Percentiles rank a stretch among this genome's conserved stretches.
Evolutionary conservation across 2,888 invertebrate species (phyloP).

Genomic region (Sialis fuliginosa): DNA sequence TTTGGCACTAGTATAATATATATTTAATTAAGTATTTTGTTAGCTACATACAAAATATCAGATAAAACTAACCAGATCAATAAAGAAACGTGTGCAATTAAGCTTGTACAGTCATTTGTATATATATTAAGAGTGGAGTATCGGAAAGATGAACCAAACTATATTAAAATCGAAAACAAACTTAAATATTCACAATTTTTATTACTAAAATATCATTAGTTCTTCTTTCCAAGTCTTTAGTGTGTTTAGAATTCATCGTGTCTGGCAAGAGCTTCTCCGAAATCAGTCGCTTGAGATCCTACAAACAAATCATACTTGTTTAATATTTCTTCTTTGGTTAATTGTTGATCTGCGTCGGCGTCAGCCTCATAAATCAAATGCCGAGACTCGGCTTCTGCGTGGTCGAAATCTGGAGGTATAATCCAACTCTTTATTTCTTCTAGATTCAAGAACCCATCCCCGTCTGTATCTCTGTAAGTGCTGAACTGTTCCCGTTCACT

Average conservation of each 20-base stretch:
- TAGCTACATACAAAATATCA: too few relatives aligned
- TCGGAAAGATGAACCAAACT: too few relatives aligned
- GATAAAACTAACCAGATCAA: too few relatives aligned
- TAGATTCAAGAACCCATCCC: slow-evolving; percentile 77
- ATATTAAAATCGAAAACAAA: too few relatives aligned
- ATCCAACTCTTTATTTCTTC: slow-evolving; percentile 90
- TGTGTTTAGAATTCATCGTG: slow-evolving; percentile 81
- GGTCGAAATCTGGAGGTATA: slow-evolving; percentile 89
- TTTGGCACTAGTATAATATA: too few relatives aligned
- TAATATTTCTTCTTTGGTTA: slow-evolving; percentile 78
- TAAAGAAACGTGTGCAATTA: too few relatives aligned
- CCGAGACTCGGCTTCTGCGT: slow-evolving; percentile 88
- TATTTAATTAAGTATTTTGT: too few relatives aligned
- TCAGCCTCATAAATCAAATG: slow-evolving; percentile 94
- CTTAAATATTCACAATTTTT: too few relatives aligned
- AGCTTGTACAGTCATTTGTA: too few relatives aligned
- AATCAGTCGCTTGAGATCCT: slow-evolving; percentile 97
- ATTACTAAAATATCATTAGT: too few relatives aligned
- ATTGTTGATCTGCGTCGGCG: slow-evolving; percentile 71
- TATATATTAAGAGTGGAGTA: too few relatives aligned
- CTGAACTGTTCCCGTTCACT: slow-evolving; percentile 85
- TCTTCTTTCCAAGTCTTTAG: too few relatives aligned
- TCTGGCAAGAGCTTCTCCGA: slow-evolving; percentile 84
- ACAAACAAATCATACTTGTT: slow-evolving; percentile 95
- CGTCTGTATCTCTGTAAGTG: slow-evolving; percentile 66